A percentile compares a stretch with the other conserved stretches of the same genome.
These are phyloP conservation scores for Folsomia candida DNA, from an alignment of 2,888 invertebrate genomes.

Conservation along the genomic window DNA sequence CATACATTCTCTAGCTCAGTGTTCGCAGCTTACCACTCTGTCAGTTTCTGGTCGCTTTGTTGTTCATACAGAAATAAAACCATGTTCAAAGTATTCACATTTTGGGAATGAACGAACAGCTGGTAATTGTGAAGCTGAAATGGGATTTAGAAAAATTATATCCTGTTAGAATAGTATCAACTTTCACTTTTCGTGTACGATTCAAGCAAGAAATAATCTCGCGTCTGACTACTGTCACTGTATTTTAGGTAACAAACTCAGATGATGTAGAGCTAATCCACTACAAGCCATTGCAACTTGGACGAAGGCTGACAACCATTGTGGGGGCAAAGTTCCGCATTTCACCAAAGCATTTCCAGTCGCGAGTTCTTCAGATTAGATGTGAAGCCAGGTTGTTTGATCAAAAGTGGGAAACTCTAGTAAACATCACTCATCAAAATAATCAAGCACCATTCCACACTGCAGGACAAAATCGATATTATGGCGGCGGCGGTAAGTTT, in stretches of 20 bases:
- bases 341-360: conserved; percentile 28
- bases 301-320: conserved; percentile 27
- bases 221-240: not conserved
- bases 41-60: not conserved
- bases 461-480: conserved; percentile 39
- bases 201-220: too few species aligned
- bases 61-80: too few species aligned
- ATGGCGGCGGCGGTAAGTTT: conserved; percentile 27
- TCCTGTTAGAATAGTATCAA: too few species aligned
- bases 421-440: conserved; percentile 35
- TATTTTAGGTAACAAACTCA: conserved; percentile 31
- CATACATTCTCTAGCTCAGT: not conserved
- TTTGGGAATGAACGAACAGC: too few species aligned
- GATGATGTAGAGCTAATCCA: conserved; percentile 30
- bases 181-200: too few species aligned
- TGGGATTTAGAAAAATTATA: too few species aligned
- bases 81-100: too few species aligned
- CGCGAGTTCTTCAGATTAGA: conserved; percentile 30
- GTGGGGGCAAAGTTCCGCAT: conserved; percentile 34
- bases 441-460: conserved; percentile 30
- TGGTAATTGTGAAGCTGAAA: too few species aligned
- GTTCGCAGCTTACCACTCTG: not conserved
- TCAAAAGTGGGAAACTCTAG: conserved; percentile 30
- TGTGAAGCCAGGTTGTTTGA: conserved; percentile 35
- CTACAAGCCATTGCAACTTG: conserved; percentile 27